Evolutionary conservation across 2,113 vertebrate genomes (phyloP).

Genomic region (Aphyosemion australe): DNA sequence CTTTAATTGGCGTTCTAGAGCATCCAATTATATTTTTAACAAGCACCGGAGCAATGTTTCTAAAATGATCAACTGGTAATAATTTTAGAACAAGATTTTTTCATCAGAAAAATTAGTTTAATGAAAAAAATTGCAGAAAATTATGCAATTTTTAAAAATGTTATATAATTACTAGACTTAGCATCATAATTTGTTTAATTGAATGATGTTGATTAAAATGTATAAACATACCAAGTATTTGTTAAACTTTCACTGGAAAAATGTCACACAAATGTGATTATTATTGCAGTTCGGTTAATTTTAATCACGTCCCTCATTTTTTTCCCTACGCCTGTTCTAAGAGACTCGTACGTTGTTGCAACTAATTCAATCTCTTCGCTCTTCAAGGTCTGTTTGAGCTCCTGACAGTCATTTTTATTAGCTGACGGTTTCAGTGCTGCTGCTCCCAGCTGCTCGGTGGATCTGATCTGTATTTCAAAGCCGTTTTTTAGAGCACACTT

Average conservation of each 20-base stretch:
- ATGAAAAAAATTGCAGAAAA: background rate
- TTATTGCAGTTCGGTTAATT: conserved; percentile 15
- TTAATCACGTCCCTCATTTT: conserved; percentile 24
- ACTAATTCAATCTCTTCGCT: conserved; percentile 46
- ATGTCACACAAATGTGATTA: conserved; percentile 29
- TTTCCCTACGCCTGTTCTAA: conserved; percentile 20
- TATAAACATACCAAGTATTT: too few species aligned
- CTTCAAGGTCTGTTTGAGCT: conserved; percentile 54
- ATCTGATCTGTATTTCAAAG: conserved; percentile 52
- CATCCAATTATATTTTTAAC: background rate
- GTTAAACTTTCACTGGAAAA: conserved; percentile 3
- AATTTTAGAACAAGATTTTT: background rate
- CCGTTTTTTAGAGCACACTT: conserved; percentile 17
- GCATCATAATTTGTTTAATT: background rate
- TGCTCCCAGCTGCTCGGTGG: conserved; percentile 26
- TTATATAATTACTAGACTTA: background rate
- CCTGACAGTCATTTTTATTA: conserved; percentile 44
- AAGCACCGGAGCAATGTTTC: background rate
- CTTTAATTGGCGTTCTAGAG: background rate
- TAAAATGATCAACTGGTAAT: background rate
- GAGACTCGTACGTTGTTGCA: conserved; percentile 39
- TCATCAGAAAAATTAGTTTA: background rate
- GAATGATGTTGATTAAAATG: background rate
- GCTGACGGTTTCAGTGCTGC: conserved; percentile 27
- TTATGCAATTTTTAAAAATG: background rate